Percentiles rank a stretch among this genome's conserved stretches.
Evolutionary conservation across 2,797 vertebrate species (phyloP).

Genomic region (Fratercula arctica): DNA sequence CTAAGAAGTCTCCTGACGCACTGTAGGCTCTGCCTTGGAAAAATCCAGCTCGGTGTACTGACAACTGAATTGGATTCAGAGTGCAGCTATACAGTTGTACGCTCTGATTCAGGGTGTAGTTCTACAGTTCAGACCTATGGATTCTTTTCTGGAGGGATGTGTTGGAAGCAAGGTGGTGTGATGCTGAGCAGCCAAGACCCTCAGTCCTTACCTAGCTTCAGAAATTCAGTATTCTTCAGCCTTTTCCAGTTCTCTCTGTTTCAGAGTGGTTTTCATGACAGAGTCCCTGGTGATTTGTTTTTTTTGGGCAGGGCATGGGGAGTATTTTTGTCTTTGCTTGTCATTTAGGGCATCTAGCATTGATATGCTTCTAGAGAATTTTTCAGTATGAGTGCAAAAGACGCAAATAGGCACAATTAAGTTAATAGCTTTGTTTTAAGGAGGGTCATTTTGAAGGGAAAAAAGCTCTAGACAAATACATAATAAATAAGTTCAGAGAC

Average conservation of each 20-base stretch:
- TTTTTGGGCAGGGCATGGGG: background rate
- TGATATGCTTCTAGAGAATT: background rate
- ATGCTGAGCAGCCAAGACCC: background rate
- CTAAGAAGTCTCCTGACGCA: background rate
- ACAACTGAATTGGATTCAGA: background rate
- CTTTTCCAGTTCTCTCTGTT: background rate
- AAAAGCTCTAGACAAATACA: background rate
- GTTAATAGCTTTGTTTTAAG: background rate
- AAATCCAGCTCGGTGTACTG: background rate
- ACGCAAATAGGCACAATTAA: background rate
- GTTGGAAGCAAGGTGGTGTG: background rate
- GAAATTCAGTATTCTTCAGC: background rate
- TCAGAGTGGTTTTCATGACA: background rate
- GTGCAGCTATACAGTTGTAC: background rate
- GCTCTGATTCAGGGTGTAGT: background rate
- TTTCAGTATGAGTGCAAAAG: background rate
- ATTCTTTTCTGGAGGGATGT: background rate
- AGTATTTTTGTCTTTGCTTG: background rate
- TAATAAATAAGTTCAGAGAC: background rate
- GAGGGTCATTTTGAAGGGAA: background rate
- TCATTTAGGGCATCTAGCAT: background rate
- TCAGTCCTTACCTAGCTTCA: background rate
- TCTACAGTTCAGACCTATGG: background rate
- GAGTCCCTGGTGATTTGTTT: background rate
- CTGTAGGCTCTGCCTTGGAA: background rate